phyloP scores from a whole-genome alignment of 2,113 vertebrate species.

The Patagioenas fasciata region DNA sequence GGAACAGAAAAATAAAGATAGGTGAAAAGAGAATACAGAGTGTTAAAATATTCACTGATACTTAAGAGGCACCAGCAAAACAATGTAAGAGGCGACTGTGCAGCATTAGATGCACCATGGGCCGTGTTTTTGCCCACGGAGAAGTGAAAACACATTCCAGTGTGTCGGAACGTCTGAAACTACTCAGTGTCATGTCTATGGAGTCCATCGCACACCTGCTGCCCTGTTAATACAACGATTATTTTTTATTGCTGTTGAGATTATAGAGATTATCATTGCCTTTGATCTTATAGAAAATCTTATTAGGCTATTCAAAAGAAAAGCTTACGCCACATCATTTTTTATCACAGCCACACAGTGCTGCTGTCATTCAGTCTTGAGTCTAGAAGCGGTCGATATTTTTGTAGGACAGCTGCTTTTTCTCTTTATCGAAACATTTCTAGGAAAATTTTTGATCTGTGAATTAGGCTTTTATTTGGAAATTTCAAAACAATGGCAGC shows the following conservation, averaged over 20 bases:
- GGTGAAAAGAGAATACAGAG: not conserved
- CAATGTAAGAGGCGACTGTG: not conserved
- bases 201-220: not conserved
- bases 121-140: not conserved
- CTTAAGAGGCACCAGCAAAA: not conserved
- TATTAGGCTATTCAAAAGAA: not conserved
- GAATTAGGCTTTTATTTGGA: not conserved
- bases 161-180: not conserved
- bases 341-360: not conserved
- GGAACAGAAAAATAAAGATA: not conserved
- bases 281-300: constrained; percentile 21
- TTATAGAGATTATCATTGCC: no score
- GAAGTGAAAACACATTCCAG: not conserved
- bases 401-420: not conserved
- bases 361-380: not conserved
- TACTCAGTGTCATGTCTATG: not conserved
- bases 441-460: not conserved
- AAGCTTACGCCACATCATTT: not conserved
- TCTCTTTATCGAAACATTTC: not conserved
- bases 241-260: not conserved
- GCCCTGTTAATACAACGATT: not conserved
- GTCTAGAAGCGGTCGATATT: not conserved
- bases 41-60: not conserved
- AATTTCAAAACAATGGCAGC: not conserved
- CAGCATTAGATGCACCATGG: not conserved